These are phyloP conservation scores for Isurus oxyrinchus DNA, from an alignment of 2,113 vertebrate species.

Conservation along the genomic window DNA sequence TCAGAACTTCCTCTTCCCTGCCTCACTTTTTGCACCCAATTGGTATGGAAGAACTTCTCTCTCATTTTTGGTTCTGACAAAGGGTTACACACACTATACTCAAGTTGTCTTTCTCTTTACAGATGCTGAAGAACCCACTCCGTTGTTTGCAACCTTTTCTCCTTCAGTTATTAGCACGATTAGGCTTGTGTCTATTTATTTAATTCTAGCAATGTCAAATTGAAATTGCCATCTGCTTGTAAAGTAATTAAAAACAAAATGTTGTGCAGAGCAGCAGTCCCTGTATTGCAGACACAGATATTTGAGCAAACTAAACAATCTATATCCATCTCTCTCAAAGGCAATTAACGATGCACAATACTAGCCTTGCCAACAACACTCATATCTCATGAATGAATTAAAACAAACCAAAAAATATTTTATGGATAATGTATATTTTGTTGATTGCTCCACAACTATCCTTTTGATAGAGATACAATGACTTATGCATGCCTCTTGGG, in stretches of 20 bases:
- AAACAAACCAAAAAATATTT: neutral
- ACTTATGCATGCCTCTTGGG: neutral
- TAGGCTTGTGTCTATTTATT: neutral
- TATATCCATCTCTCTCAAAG: neutral
- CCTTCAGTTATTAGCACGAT: neutral
- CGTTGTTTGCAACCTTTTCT: neutral
- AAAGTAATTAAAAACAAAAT: neutral
- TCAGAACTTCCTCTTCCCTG: neutral
- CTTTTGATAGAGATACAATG: neutral
- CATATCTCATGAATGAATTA: neutral
- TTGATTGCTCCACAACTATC: neutral
- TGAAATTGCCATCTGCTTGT: neutral
- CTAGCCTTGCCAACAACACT: neutral
- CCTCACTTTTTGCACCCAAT: neutral
- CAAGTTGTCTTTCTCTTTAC: neutral
- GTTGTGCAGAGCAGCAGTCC: neutral
- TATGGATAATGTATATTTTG: neutral
- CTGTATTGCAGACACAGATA: neutral
- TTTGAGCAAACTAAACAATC: neutral
- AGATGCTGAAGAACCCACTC: neutral
- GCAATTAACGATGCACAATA: neutral
- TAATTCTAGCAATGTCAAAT: neutral
- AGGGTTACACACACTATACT: neutral
- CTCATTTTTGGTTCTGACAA: neutral
- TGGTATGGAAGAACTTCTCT: neutral